A percentile compares a stretch with the other conserved stretches of the same genome.
phyloP scores from a whole-genome alignment of 2,888 invertebrate genomes.

The Drosophila mulleri region DNA sequence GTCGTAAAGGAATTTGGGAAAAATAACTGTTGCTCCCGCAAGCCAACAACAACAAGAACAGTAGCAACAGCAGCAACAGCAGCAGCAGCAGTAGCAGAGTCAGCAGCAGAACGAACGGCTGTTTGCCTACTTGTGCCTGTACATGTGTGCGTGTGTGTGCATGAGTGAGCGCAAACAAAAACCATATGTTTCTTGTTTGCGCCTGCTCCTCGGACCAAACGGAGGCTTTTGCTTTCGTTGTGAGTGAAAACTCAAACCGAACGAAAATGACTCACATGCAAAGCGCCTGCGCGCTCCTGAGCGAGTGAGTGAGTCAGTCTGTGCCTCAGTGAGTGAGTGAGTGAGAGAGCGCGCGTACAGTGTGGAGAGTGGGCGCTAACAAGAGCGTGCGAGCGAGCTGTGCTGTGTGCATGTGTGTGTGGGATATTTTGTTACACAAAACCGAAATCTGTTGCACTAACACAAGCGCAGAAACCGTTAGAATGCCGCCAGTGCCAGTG shows the following conservation, averaged over 20 bases:
- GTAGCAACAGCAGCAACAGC: constrained; percentile 7
- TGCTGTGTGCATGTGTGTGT: constrained; percentile 41
- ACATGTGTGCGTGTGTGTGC: constrained; percentile 27
- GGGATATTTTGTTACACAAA: constrained; percentile 79
- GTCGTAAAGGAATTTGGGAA: constrained; percentile 56
- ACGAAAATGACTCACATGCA: constrained; percentile 52
- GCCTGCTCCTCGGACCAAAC: constrained; percentile 17
- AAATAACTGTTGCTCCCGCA: constrained; percentile 76
- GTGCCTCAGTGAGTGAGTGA: background rate
- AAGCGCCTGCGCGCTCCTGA: constrained; percentile 69
- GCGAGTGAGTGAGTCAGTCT: constrained; percentile 25
- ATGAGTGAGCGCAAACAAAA: constrained; percentile 68
- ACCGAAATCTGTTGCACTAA: constrained; percentile 68
- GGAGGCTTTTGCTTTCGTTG: constrained; percentile 78
- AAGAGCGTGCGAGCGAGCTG: constrained; percentile 12
- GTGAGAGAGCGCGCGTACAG: constrained; percentile 27
- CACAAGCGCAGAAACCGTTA: constrained; percentile 58
- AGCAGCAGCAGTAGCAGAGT: background rate
- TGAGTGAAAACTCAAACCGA: constrained; percentile 48
- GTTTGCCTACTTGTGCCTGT: constrained; percentile 27
- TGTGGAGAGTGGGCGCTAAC: constrained; percentile 20
- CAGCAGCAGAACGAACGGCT: constrained; percentile 33
- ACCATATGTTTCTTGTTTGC: constrained; percentile 78
- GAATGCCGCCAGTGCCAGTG: constrained; percentile 46
- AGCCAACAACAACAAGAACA: constrained; percentile 39